Percentiles rank a stretch among this genome's conserved stretches.
Evolutionary conservation across 2,797 vertebrate species (phyloP).

Genomic region (Chaenodraco wilsoni): DNA sequence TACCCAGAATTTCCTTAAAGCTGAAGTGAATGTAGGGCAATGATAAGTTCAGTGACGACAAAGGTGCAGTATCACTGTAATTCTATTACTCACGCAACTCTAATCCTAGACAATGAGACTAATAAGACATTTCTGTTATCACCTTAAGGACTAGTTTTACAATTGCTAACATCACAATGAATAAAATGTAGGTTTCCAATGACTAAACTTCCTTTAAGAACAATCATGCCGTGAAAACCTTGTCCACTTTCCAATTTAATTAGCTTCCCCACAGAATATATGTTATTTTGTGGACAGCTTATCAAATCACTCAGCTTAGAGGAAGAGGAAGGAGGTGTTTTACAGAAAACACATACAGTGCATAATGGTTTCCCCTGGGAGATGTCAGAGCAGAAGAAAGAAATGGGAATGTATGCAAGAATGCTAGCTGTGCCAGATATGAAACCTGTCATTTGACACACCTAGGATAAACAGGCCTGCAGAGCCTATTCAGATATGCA

Average conservation of each 20-base stretch:
- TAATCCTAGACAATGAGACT: background rate
- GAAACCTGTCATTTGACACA: slow-evolving; percentile 21
- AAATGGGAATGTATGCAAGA: slow-evolving; percentile 15
- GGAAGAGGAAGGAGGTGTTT: background rate
- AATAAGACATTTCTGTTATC: background rate
- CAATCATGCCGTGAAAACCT: background rate
- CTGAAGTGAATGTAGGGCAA: background rate
- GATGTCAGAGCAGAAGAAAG: slow-evolving; percentile 14
- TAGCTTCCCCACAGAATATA: background rate
- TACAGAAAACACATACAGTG: slow-evolving; percentile 1
- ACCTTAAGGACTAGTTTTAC: background rate
- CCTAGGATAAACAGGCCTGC: slow-evolving; percentile 16
- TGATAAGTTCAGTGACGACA: background rate
- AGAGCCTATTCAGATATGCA: slow-evolving; percentile 28
- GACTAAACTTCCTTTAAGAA: background rate
- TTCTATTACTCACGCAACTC: background rate
- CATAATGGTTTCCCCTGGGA: slow-evolving; percentile 6
- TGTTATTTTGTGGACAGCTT: background rate
- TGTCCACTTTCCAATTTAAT: slow-evolving; percentile 10
- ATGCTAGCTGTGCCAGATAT: slow-evolving; percentile 13
- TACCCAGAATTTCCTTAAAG: background rate
- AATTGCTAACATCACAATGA: background rate
- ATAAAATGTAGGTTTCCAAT: background rate
- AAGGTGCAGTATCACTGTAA: background rate
- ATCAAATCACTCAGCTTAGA: slow-evolving; percentile 6